Conservation (phyloP, 92 coral and sea anemone species). For the Paramuricea clavata region DNA sequence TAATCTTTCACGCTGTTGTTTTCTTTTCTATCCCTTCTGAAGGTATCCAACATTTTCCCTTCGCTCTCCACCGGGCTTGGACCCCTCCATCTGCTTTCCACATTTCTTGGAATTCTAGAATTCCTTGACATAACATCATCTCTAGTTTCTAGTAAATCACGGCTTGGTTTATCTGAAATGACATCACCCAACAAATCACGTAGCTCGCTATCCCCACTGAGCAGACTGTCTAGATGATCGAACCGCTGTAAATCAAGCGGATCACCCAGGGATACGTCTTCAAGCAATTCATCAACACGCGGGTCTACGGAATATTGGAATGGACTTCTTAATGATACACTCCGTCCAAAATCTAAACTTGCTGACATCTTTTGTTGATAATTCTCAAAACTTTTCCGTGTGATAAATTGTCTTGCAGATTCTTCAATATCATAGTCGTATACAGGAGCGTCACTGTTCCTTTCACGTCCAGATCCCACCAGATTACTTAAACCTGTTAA, state of each 20-base stretch:
- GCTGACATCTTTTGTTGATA: conserved; percentile 30
- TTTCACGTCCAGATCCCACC: not conserved
- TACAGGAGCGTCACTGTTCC: not conserved
- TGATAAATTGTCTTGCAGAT: conserved; percentile 48
- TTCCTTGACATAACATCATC: not conserved
- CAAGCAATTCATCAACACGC: conserved; percentile 43
- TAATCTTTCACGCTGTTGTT: not conserved
- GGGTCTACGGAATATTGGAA: conserved; percentile 16
- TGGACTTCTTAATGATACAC: not conserved
- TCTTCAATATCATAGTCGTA: conserved; percentile 32
- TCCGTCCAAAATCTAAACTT: conserved; percentile 18
- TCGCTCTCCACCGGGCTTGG: not conserved
- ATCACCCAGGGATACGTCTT: conserved; percentile 33
- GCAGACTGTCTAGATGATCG: conserved; percentile 27
- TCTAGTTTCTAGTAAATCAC: not conserved
- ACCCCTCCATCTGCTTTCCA: not conserved
- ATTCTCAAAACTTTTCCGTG: conserved; percentile 39
- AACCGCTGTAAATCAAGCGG: conserved; percentile 16
- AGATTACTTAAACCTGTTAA: not conserved
- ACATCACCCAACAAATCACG: conserved; percentile 41
- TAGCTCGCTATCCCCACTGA: conserved; percentile 49
- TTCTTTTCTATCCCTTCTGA: not conserved
- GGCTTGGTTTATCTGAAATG: conserved; percentile 4
- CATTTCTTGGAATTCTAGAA: not conserved
- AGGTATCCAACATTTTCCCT: conserved; percentile 19